phyloP scores from a whole-genome alignment of 2,113 vertebrate genomes.

The Mormoops blainvillei region DNA sequence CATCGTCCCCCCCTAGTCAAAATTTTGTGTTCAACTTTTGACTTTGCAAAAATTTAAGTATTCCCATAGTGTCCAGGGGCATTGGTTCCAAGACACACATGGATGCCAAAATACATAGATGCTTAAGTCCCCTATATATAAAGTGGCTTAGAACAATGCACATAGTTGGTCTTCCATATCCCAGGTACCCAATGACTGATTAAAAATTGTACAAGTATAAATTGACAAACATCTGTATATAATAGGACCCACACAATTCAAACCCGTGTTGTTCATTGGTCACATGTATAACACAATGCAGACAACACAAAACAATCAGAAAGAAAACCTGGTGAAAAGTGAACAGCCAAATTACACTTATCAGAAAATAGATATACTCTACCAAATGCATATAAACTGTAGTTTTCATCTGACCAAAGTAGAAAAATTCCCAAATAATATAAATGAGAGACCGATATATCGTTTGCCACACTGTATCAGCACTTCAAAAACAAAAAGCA shows the following conservation, averaged over 20 bases:
- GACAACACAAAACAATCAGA: background rate
- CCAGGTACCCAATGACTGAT: too few relatives aligned
- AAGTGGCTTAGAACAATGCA: background rate
- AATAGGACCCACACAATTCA: too few relatives aligned
- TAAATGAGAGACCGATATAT: constrained; percentile 14
- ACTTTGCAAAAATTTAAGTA: background rate
- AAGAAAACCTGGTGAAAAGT: background rate
- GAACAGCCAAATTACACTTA: background rate
- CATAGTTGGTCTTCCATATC: background rate
- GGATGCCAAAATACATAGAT: background rate
- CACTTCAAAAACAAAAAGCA: background rate
- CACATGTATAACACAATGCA: background rate
- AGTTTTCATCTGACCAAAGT: constrained; percentile 11
- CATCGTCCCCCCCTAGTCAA: background rate
- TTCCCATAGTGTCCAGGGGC: too few relatives aligned
- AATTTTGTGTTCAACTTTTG: background rate
- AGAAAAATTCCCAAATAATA: background rate
- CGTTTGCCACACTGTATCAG: constrained; percentile 13
- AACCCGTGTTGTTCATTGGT: background rate
- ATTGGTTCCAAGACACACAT: background rate
- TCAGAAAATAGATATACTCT: background rate
- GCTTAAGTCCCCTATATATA: background rate
- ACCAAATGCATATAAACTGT: background rate
- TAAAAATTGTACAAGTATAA: background rate
- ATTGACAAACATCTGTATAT: background rate